phyloP scores from a whole-genome alignment of 2,113 vertebrate species.

The Beaufortia kweichowensis region DNA sequence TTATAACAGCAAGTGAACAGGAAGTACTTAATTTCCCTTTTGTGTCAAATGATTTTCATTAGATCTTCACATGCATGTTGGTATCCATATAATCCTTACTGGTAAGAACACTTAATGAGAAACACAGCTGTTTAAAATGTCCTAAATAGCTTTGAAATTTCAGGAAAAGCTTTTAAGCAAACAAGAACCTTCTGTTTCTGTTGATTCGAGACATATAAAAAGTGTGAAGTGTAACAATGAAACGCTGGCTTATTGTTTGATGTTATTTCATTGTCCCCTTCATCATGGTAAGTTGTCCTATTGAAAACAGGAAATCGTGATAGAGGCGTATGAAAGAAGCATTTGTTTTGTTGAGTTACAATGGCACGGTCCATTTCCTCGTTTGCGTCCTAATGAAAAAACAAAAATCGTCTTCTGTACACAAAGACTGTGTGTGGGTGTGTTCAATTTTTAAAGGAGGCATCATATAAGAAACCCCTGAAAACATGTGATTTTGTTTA shows the following conservation, averaged over 20 bases:
- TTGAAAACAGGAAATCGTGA: slow-evolving; percentile 72
- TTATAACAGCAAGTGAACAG: not conserved
- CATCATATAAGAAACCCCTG: slow-evolving; percentile 79
- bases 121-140: not conserved
- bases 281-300: slow-evolving; percentile 59
- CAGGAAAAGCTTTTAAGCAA: not conserved
- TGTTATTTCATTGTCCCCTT: slow-evolving; percentile 31
- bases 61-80: not conserved
- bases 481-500: too few relatives aligned
- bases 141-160: not conserved
- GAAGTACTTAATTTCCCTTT: not conserved
- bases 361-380: slow-evolving; percentile 64
- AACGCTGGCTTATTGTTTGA: slow-evolving; percentile 37
- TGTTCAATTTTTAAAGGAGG: slow-evolving; percentile 56
- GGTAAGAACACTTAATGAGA: not conserved
- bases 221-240: slow-evolving; percentile 10
- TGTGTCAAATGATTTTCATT: not conserved
- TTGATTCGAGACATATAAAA: slow-evolving; percentile 24
- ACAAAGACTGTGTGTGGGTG: slow-evolving; percentile 71
- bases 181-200: slow-evolving; percentile 32
- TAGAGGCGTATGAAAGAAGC: slow-evolving; percentile 69
- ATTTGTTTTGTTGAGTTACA: slow-evolving; percentile 77
- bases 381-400: slow-evolving; percentile 78
- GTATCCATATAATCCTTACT: not conserved
- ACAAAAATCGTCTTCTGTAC: slow-evolving; percentile 64